A percentile compares a stretch with the other conserved stretches of the same genome.
Evolutionary conservation across 2,797 vertebrate genomes (phyloP).

Genomic region (Corythornis leucogaster): DNA sequence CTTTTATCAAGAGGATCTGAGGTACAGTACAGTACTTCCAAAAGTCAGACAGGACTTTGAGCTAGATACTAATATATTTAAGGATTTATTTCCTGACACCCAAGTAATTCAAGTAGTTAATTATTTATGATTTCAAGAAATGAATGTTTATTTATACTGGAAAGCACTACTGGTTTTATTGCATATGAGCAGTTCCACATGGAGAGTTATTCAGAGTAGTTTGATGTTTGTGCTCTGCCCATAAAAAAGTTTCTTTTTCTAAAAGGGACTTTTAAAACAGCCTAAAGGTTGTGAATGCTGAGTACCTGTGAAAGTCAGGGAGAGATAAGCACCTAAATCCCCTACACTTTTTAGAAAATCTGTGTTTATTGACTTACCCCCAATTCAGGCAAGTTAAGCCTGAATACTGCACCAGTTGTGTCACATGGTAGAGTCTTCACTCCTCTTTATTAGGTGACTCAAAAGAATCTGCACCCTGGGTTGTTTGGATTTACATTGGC

Average conservation of each 20-base stretch:
- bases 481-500: background rate
- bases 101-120: constrained; percentile 32
- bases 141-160: constrained; percentile 6
- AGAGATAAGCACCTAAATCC: background rate
- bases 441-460: background rate
- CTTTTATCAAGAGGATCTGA: background rate
- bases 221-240: background rate
- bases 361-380: background rate
- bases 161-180: constrained; percentile 20
- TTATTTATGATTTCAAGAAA: constrained; percentile 43
- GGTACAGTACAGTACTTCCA: background rate
- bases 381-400: background rate
- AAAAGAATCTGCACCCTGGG: accelerated
- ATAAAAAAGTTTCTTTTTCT: constrained; percentile 34
- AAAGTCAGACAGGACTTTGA: background rate
- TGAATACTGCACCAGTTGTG: background rate
- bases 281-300: background rate
- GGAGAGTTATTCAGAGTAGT: constrained; percentile 14
- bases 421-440: background rate
- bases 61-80: constrained; percentile 42
- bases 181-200: constrained; percentile 15
- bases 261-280: background rate
- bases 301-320: background rate
- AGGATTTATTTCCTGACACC: constrained; percentile 4
- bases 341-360: background rate